Conservation (phyloP, 2,113 vertebrate genomes). For the Chloropsis hardwickii region DNA sequence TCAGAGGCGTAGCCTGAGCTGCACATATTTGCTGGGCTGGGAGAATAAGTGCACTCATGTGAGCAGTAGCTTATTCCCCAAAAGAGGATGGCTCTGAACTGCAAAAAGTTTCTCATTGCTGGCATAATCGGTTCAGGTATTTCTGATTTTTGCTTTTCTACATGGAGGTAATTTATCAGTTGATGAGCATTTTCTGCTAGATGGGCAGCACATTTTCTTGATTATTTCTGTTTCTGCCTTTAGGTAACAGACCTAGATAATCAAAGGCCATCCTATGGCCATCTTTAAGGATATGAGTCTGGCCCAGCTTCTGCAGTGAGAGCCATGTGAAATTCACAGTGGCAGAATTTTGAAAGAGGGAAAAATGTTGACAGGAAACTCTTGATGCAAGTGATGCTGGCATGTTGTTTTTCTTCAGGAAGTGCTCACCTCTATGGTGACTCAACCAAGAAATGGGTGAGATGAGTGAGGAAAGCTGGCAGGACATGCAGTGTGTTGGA, state of each 20-base stretch:
- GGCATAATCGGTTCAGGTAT: background rate
- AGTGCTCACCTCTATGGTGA: background rate
- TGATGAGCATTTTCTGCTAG: background rate
- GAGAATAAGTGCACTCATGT: fast-evolving
- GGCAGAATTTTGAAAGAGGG: background rate
- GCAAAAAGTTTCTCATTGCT: background rate
- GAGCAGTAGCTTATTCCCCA: background rate
- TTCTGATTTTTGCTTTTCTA: background rate
- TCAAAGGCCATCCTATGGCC: background rate
- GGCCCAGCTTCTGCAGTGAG: background rate
- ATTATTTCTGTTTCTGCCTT: background rate
- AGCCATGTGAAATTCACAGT: background rate
- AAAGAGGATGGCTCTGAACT: background rate
- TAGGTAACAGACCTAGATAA: background rate
- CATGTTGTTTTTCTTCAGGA: background rate
- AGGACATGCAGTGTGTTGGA: background rate
- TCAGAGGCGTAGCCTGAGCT: background rate
- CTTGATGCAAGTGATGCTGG: background rate
- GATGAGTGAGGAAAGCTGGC: background rate
- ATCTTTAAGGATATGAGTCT: background rate
- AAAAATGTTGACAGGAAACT: background rate
- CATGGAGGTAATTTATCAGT: background rate
- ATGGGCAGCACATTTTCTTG: background rate
- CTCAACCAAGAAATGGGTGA: background rate
- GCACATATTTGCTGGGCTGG: background rate